Evolutionary conservation across 2,113 vertebrate species (phyloP).

Genomic region (Oceanodroma tethys): DNA sequence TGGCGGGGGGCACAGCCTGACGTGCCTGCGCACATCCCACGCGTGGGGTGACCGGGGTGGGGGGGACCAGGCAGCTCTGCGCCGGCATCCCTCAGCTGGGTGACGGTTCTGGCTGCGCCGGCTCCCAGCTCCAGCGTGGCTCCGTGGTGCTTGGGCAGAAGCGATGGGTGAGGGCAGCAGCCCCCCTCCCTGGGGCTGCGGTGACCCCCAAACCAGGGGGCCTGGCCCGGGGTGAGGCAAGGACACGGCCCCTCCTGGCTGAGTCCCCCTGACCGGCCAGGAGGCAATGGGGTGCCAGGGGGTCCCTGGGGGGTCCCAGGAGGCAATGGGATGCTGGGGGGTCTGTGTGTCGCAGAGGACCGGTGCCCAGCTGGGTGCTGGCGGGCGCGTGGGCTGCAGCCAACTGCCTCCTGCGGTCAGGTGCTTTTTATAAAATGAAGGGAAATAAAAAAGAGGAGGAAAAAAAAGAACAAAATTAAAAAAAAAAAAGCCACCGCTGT

Average conservation of each 20-base stretch:
- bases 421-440: slow-evolving; percentile 52
- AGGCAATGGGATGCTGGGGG: accelerated
- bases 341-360: neutral
- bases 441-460: neutral
- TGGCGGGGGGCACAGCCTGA: neutral
- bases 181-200: accelerated
- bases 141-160: accelerated
- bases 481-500: neutral
- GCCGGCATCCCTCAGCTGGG: accelerated
- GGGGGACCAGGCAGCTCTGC: no score
- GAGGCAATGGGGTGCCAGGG: neutral
- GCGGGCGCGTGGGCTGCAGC: neutral
- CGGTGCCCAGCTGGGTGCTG: neutral
- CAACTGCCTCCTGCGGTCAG: slow-evolving; percentile 58
- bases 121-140: neutral
- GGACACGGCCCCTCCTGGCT: neutral
- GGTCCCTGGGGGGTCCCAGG: neutral
- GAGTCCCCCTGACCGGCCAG: neutral
- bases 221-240: accelerated
- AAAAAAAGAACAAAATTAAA: neutral
- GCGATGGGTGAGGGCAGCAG: neutral
- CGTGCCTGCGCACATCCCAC: neutral
- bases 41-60: no score
- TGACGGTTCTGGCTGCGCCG: accelerated
- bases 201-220: accelerated